Percentiles rank a stretch among this genome's conserved stretches.
Conservation (phyloP, 2,797 vertebrate species). For the Lacerta viridis region DNA sequence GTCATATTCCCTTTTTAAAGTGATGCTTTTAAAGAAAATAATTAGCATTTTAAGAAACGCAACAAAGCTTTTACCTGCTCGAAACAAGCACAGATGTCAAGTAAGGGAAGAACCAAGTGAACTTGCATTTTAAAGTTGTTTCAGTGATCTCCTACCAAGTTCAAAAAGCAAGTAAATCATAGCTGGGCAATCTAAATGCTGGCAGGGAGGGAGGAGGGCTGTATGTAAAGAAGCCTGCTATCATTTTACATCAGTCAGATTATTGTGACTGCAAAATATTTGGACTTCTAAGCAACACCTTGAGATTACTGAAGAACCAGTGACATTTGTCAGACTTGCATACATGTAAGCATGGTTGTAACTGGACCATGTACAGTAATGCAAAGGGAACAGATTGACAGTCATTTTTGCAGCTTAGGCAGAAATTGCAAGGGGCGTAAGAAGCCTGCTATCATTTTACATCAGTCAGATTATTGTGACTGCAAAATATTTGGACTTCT, state of each 20-base stretch:
- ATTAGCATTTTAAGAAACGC: conserved; percentile 34
- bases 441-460: conserved; percentile 65
- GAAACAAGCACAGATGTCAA: conserved; percentile 13
- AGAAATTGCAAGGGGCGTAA: conserved; percentile 1
- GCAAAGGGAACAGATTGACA: no score
- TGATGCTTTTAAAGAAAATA: not conserved
- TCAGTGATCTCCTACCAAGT: conserved; percentile 5
- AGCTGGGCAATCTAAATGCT: conserved; percentile 42
- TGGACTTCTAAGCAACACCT: not conserved
- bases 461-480: conserved; percentile 28
- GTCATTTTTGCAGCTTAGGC: no score
- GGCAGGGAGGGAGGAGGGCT: not conserved
- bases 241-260: conserved; percentile 52
- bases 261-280: conserved; percentile 54
- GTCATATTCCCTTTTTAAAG: not conserved
- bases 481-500: conserved; percentile 41
- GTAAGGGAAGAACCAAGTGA: not conserved
- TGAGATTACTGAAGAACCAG: not conserved
- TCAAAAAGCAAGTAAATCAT: not conserved
- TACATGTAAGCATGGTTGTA: not conserved
- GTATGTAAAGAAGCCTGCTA: conserved; percentile 51
- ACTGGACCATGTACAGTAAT: not conserved
- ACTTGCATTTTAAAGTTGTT: conserved; percentile 25
- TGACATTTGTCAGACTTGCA: not conserved
- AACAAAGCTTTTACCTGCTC: conserved; percentile 53